Evolutionary conservation across 2,888 invertebrate genomes (phyloP).

Genomic region (Strigamia transsilvanica): DNA sequence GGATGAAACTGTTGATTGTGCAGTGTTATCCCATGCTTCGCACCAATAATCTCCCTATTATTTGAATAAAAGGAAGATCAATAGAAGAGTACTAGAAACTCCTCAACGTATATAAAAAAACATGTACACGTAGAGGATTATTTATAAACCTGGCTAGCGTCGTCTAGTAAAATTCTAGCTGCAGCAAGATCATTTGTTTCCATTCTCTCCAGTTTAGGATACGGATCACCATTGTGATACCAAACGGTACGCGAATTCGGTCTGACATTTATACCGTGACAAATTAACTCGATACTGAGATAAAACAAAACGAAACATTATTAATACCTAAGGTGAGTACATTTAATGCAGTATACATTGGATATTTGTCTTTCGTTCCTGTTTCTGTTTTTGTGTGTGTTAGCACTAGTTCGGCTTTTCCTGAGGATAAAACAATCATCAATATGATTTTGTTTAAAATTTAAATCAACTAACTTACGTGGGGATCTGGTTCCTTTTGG

Average conservation of each 20-base stretch:
- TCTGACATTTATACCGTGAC: neutral
- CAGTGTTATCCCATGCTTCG: constrained; percentile 5
- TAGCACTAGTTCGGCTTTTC: neutral
- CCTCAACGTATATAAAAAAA: no score
- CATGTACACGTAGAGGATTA: neutral
- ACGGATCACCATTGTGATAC: constrained; percentile 9
- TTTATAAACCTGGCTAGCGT: neutral
- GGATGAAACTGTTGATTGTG: neutral
- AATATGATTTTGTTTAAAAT: neutral
- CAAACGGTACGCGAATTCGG: neutral
- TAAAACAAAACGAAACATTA: neutral
- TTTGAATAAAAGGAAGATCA: neutral
- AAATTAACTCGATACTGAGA: neutral
- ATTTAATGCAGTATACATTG: neutral
- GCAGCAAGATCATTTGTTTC: neutral
- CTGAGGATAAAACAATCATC: neutral
- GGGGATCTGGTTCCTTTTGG: neutral
- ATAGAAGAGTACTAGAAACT: no score
- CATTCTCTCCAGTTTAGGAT: neutral
- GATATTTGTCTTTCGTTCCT: neutral
- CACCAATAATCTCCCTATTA: constrained; percentile 17
- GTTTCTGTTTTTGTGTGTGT: neutral
- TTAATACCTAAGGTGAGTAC: no score
- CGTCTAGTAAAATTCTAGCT: neutral
- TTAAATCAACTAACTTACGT: neutral